Conservation (phyloP, 2,888 invertebrate genomes). For the Acronicta aceris region DNA sequence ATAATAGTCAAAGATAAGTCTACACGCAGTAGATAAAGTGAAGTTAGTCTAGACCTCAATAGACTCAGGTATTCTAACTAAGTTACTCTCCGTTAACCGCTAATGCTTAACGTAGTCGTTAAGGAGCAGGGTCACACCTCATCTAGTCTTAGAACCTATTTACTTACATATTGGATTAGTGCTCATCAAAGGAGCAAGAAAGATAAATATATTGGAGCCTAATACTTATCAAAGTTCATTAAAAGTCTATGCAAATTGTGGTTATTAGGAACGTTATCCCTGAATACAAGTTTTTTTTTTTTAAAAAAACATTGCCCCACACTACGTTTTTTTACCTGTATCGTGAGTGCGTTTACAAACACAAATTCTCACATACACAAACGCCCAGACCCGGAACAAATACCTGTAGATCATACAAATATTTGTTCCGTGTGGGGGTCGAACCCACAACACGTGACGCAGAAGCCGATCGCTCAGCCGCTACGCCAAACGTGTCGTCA, state of each 20-base stretch:
- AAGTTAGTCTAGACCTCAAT: conserved; percentile 7
- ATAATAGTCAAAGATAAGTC: neutral
- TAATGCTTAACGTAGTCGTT: conserved; percentile 12
- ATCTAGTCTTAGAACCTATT: conserved; percentile 21
- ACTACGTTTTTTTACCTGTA: too few species aligned
- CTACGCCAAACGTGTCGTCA: too few species aligned
- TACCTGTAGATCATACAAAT: too few species aligned
- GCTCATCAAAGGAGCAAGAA: conserved; percentile 12
- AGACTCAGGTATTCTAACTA: conserved; percentile 4
- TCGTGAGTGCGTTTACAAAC: too few species aligned
- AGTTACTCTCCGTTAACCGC: conserved; percentile 14
- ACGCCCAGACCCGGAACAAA: too few species aligned
- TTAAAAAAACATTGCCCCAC: too few species aligned
- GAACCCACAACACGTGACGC: too few species aligned
- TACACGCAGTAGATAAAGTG: neutral
- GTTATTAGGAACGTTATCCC: too few species aligned
- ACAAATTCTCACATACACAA: too few species aligned
- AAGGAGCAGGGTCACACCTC: conserved; percentile 22
- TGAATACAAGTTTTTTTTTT: too few species aligned
- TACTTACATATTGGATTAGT: conserved; percentile 19
- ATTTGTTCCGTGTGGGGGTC: too few species aligned
- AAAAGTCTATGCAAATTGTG: neutral
- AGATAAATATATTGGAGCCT: conserved; percentile 16
- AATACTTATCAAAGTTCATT: conserved; percentile 14
- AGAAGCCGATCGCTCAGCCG: too few species aligned